phyloP scores from a whole-genome alignment of 2,888 invertebrate genomes.

The Polia nebulosa region DNA sequence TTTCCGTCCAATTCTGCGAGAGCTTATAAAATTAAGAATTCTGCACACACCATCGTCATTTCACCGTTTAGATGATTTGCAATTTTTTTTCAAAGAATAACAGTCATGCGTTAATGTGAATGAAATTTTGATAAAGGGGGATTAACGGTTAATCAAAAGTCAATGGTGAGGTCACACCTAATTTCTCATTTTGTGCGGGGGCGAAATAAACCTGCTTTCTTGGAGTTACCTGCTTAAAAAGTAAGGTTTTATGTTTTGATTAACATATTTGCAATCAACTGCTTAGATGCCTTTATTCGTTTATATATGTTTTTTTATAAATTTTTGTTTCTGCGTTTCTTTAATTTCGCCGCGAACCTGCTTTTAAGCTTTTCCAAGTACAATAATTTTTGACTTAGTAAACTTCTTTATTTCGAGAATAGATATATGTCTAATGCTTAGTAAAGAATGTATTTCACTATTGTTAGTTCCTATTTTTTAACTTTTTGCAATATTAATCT shows the following conservation, averaged over 20 bases:
- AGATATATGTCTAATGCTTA: not conserved
- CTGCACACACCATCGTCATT: conserved; percentile 22
- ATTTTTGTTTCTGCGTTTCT: not conserved
- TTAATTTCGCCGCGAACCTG: not conserved
- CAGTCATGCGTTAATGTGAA: conserved; percentile 49
- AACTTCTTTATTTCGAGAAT: not conserved
- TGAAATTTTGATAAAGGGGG: conserved; percentile 37
- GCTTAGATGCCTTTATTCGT: not conserved
- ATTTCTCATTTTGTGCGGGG: conserved; percentile 41
- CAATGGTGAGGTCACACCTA: conserved; percentile 49
- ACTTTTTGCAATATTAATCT: no score
- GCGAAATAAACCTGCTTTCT: conserved; percentile 29
- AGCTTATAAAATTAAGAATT: conserved; percentile 30
- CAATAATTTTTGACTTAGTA: not conserved
- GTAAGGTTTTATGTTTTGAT: conserved; percentile 22
- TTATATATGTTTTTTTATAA: not conserved
- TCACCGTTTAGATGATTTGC: conserved; percentile 51
- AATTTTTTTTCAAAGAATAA: conserved; percentile 33
- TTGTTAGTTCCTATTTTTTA: no score
- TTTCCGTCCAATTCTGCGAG: not conserved
- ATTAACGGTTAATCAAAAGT: conserved; percentile 57
- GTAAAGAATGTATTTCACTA: no score
- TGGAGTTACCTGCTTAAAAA: conserved; percentile 9
- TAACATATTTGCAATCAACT: conserved; percentile 24
- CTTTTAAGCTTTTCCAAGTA: not conserved